Conservation (phyloP, 1,140 invertebrate species). For the Pogonus chalceus region DNA sequence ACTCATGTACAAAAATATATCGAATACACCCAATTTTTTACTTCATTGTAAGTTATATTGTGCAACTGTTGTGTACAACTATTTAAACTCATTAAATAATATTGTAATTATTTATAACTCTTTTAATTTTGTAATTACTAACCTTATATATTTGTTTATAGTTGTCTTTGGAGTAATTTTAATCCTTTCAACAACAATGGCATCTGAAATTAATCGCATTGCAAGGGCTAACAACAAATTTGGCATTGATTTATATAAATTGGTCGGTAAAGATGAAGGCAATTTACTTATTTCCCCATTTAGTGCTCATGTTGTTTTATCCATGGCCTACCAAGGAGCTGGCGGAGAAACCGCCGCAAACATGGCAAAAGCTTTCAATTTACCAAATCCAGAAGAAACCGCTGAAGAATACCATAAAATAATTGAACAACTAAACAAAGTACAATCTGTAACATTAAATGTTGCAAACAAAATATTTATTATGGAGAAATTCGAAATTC, state of each 20-base stretch:
- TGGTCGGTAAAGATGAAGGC: slow-evolving; percentile 17
- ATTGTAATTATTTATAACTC: neutral
- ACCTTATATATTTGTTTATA: neutral
- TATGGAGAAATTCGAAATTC: slow-evolving; percentile 38
- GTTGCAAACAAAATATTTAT: slow-evolving; percentile 56
- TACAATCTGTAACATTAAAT: slow-evolving; percentile 40
- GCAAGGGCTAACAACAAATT: slow-evolving; percentile 22
- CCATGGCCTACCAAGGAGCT: slow-evolving; percentile 42
- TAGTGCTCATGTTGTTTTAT: slow-evolving; percentile 36
- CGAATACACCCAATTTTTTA: too few species aligned
- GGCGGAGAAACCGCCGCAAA: slow-evolving; percentile 42
- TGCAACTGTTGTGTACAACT: too few species aligned
- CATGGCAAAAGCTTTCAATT: slow-evolving; percentile 31
- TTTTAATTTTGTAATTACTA: neutral
- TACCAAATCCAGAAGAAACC: slow-evolving; percentile 18
- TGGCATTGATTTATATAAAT: slow-evolving; percentile 21
- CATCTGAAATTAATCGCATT: neutral
- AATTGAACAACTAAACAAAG: slow-evolving; percentile 32
- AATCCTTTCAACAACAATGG: neutral
- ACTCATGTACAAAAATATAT: too few species aligned
- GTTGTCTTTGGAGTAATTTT: neutral
- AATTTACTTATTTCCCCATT: slow-evolving; percentile 39
- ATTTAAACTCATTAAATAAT: neutral
- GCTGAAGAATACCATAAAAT: slow-evolving; percentile 32
- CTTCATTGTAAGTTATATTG: too few species aligned